Percentiles rank a stretch among this genome's conserved stretches.
Evolutionary conservation across 1,140 invertebrate species (phyloP).

Genomic region (Lethrus apterus): DNA sequence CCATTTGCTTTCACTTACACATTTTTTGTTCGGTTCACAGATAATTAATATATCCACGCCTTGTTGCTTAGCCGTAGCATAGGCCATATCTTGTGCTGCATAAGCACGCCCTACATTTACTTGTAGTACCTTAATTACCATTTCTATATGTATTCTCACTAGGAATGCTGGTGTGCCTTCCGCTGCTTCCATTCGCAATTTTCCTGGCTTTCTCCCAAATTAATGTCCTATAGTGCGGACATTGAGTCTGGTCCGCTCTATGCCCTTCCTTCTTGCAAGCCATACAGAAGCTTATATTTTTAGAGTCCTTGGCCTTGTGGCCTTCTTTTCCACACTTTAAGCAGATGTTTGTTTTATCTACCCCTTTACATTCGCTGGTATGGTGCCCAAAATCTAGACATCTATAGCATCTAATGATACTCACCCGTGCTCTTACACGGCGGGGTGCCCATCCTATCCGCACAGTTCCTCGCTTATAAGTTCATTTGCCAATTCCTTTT

Average conservation of each 20-base stretch:
- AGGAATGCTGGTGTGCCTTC: no score
- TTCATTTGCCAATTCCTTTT: not conserved
- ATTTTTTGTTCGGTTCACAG: conserved; percentile 1
- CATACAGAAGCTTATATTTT: not conserved
- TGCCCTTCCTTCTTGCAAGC: conserved; percentile 12
- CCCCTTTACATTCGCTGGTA: not conserved
- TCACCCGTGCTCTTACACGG: not conserved
- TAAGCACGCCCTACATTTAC: not conserved
- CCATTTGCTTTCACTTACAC: no score
- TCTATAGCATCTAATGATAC: conserved; percentile 3
- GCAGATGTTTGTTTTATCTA: conserved; percentile 4
- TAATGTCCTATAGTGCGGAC: conserved; percentile 5
- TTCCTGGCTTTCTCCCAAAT: conserved; percentile 1
- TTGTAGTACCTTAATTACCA: not conserved
- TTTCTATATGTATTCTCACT: no score
- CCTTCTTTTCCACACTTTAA: conserved; percentile 8
- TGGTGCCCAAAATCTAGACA: conserved; percentile 14
- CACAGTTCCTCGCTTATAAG: not conserved
- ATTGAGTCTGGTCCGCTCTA: conserved; percentile 1
- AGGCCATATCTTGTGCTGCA: not conserved
- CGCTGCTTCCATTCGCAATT: not conserved
- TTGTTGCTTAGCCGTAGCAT: not conserved
- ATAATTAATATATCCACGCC: not conserved
- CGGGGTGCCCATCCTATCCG: conserved; percentile 6
- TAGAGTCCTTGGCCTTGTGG: conserved; percentile 9